These are phyloP conservation scores for Trachelus iudaicus DNA, from an alignment of 2,888 invertebrate species.

Conservation along the genomic window DNA sequence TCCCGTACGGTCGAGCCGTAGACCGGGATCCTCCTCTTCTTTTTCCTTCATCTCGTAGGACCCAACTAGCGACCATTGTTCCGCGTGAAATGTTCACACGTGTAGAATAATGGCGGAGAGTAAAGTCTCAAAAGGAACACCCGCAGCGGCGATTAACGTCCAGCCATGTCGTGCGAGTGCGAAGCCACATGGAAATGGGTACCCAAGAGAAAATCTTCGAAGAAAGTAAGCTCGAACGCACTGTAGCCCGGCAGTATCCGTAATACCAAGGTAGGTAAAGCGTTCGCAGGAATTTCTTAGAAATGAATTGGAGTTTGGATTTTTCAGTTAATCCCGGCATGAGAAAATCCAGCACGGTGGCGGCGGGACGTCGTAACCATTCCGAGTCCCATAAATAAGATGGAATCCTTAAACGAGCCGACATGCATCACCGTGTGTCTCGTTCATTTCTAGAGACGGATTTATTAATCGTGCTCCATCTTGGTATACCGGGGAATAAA, in stretches of 20 bases:
- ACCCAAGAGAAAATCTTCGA: constrained; percentile 27
- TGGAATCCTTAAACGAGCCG: neutral
- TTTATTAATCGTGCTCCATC: neutral
- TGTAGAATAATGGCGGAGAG: constrained; percentile 38
- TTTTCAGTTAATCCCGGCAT: neutral
- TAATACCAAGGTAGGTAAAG: neutral
- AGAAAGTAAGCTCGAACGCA: constrained; percentile 22
- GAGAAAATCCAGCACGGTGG: neutral
- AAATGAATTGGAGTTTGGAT: neutral
- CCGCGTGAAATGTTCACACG: constrained; percentile 47
- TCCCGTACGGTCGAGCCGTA: neutral
- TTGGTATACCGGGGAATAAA: neutral
- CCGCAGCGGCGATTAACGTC: constrained; percentile 1
- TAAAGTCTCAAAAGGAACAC: neutral
- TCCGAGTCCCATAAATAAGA: neutral
- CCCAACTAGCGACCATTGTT: constrained; percentile 48
- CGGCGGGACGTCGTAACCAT: neutral
- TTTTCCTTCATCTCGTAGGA: neutral
- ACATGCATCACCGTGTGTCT: neutral
- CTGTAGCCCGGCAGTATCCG: neutral
- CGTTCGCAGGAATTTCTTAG: neutral
- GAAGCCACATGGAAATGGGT: constrained; percentile 3
- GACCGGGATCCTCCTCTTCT: neutral
- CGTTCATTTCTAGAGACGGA: neutral
- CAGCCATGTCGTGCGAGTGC: neutral